Percentiles rank a stretch among this genome's conserved stretches.
Evolutionary conservation across 2,888 invertebrate species (phyloP).

Genomic region (Drosophila ochracea): DNA sequence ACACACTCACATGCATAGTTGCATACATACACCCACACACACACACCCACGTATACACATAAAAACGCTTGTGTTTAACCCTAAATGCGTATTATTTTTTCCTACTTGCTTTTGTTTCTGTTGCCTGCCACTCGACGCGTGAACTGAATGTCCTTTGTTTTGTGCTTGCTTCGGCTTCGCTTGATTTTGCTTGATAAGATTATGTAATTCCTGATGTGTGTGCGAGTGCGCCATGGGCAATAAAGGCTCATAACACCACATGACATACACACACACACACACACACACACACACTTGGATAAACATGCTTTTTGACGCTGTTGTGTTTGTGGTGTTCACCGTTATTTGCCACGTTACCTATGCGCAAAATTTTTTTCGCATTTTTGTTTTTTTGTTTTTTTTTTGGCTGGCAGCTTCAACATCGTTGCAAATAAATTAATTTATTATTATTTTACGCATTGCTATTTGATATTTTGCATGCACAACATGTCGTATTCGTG

Average conservation of each 20-base stretch:
- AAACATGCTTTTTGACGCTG: constrained; percentile 61
- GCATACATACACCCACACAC: constrained; percentile 15
- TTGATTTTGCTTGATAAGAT: constrained; percentile 74
- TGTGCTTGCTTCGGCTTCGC: constrained; percentile 49
- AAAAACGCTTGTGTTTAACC: constrained; percentile 77
- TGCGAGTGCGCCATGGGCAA: constrained; percentile 43
- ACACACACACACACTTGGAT: constrained; percentile 35
- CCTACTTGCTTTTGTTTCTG: constrained; percentile 21
- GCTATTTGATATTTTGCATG: constrained; percentile 63
- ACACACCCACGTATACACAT: constrained; percentile 35
- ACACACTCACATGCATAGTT: constrained; percentile 12
- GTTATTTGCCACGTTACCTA: constrained; percentile 37
- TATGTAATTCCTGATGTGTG: constrained; percentile 59
- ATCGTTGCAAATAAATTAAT: constrained; percentile 76
- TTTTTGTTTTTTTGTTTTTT: constrained; percentile 14
- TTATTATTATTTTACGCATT: constrained; percentile 69
- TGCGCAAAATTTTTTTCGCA: constrained; percentile 53
- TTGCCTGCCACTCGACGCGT: constrained; percentile 35
- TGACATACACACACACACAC: constrained; percentile 8
- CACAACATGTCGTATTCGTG: constrained; percentile 67
- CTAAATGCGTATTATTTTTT: constrained; percentile 71
- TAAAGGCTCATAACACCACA: constrained; percentile 55
- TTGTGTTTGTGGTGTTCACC: constrained; percentile 44
- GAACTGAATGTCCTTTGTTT: constrained; percentile 60
- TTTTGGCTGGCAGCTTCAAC: constrained; percentile 18